Percentiles rank a stretch among this genome's conserved stretches.
Conservation (phyloP, 2,888 invertebrate genomes). For the Drosophila paranaensis region DNA sequence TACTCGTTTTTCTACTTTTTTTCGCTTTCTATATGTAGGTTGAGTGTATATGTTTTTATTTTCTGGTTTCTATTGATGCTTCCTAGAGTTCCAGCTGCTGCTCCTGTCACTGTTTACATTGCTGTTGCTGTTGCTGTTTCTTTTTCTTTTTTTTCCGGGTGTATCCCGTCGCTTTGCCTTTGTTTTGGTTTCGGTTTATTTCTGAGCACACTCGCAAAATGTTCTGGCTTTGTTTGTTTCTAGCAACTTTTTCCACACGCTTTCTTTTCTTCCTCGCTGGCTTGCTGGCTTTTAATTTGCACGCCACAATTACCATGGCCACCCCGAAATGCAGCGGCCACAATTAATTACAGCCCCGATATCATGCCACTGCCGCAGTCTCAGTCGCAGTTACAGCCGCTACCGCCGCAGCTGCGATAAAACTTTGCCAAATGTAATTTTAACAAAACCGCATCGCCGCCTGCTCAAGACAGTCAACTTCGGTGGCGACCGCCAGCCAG, state of each 20-base stretch:
- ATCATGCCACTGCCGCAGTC: conserved; percentile 62
- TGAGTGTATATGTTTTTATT: conserved; percentile 41
- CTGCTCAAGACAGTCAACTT: conserved; percentile 70
- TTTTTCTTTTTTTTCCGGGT: conserved; percentile 24
- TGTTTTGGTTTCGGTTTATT: conserved; percentile 61
- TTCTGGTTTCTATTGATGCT: conserved; percentile 45
- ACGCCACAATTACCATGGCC: conserved; percentile 80
- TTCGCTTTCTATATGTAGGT: conserved; percentile 7
- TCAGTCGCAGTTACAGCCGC: conserved; percentile 33
- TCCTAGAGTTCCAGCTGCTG: conserved; percentile 31
- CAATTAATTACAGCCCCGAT: conserved; percentile 79
- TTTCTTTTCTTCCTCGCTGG: conserved; percentile 35
- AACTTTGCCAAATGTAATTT: conserved; percentile 81
- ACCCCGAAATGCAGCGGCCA: conserved; percentile 79
- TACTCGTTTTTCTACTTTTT: background rate
- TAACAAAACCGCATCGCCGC: conserved; percentile 80
- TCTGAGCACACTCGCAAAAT: conserved; percentile 57
- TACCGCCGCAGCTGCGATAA: conserved; percentile 71
- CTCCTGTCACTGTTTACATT: conserved; percentile 63
- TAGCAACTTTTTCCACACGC: conserved; percentile 61
- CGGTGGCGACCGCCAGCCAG: conserved; percentile 24
- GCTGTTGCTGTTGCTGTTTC: conserved; percentile 15
- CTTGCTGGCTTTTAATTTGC: conserved; percentile 78
- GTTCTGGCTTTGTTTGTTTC: conserved; percentile 53
- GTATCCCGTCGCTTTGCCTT: conserved; percentile 10